Evolutionary conservation across 2,113 vertebrate species (phyloP).

Genomic region (Acanthochromis polyacanthus): DNA sequence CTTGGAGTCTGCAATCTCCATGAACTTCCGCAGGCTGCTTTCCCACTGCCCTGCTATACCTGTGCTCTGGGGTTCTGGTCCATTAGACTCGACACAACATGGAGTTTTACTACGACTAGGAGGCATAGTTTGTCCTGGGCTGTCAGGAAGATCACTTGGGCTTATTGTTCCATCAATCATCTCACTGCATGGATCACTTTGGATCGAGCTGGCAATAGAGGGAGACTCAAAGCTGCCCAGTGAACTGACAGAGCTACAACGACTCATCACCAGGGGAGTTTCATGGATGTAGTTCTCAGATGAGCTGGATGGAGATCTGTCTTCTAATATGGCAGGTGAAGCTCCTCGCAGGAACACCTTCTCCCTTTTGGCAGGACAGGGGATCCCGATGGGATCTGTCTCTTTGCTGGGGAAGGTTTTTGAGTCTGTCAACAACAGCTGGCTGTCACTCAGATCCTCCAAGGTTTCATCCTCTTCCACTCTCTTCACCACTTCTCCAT

Average conservation of each 20-base stretch:
- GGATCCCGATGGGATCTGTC: slow-evolving; percentile 87
- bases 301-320: slow-evolving; percentile 94
- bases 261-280: slow-evolving; percentile 95
- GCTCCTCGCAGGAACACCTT: slow-evolving; percentile 83
- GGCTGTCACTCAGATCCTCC: slow-evolving; percentile 84
- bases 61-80: slow-evolving; percentile 84
- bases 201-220: slow-evolving; percentile 98
- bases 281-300: slow-evolving; percentile 97
- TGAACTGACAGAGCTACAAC: slow-evolving; percentile 98
- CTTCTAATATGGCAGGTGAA: slow-evolving; percentile 86
- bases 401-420: slow-evolving; percentile 77
- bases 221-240: slow-evolving; percentile 96
- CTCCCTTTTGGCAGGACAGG: slow-evolving; percentile 78
- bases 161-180: slow-evolving; percentile 97
- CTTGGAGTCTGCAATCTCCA: slow-evolving; percentile 96
- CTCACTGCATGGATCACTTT: slow-evolving; percentile 96
- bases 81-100: slow-evolving; percentile 85
- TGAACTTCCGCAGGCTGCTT: slow-evolving; percentile 92
- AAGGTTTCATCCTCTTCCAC: slow-evolving; percentile 82
- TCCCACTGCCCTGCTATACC: slow-evolving; percentile 94
- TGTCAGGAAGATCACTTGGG: slow-evolving; percentile 97
- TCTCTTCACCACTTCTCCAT: slow-evolving; percentile 77
- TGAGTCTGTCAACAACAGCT: slow-evolving; percentile 82
- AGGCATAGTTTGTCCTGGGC: slow-evolving; percentile 98
- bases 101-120: slow-evolving; percentile 98